These are phyloP conservation scores for Drosophila dunni DNA, from an alignment of 1,140 invertebrate genomes.

Conservation along the genomic window DNA sequence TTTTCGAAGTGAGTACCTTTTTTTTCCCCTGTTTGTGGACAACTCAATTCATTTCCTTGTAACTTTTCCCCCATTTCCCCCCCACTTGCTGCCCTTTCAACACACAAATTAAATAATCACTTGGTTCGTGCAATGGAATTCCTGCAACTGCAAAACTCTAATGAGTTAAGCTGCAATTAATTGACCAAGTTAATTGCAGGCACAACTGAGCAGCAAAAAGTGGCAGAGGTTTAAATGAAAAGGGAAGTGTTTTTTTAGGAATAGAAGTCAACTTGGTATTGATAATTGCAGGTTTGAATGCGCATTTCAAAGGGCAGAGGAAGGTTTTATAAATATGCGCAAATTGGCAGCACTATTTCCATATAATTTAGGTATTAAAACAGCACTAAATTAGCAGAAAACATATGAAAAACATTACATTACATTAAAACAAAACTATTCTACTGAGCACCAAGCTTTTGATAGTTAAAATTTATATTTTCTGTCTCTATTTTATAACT, in stretches of 20 bases:
- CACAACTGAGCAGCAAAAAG: neutral
- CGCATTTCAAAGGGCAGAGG: neutral
- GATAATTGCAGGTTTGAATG: neutral
- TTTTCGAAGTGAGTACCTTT: conserved; percentile 36
- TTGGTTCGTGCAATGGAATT: conserved; percentile 20
- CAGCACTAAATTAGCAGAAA: too few species aligned
- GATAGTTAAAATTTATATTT: too few species aligned
- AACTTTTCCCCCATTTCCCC: neutral
- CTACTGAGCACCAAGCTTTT: too few species aligned
- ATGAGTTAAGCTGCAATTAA: conserved; percentile 23
- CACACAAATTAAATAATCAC: conserved; percentile 42
- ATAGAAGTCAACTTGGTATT: neutral
- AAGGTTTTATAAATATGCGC: neutral
- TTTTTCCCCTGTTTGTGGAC: neutral
- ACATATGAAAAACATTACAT: too few species aligned
- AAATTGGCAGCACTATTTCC: too few species aligned
- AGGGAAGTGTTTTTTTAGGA: too few species aligned
- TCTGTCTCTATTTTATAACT: too few species aligned
- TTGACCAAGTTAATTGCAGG: conserved; percentile 16
- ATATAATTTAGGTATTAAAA: too few species aligned
- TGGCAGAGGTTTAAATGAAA: neutral
- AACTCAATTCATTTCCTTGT: neutral
- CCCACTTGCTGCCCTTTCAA: neutral
- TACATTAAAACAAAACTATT: too few species aligned
- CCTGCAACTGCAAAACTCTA: conserved; percentile 3